Conservation (phyloP, 1,140 invertebrate genomes). For the Araneus ventricosus region DNA sequence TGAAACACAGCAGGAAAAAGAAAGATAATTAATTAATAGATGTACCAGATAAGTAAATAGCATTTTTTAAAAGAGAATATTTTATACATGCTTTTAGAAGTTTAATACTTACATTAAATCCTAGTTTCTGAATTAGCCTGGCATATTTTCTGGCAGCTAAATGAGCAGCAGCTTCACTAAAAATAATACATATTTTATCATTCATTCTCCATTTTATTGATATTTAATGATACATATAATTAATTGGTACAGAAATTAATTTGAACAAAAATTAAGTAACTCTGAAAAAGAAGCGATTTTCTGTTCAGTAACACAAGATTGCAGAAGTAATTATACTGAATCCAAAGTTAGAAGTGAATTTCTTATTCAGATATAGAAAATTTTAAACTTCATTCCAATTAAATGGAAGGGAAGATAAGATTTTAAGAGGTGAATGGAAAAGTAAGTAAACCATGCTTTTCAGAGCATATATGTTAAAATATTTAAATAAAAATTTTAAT, state of each 20-base stretch:
- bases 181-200: background rate
- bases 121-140: slow-evolving; percentile 59
- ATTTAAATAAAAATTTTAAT: too few relatives aligned
- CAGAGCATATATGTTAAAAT: too few relatives aligned
- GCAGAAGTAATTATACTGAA: too few relatives aligned
- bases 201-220: too few relatives aligned
- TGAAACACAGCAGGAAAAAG: background rate
- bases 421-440: too few relatives aligned
- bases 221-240: background rate
- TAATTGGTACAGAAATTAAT: background rate
- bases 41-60: background rate
- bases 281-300: background rate
- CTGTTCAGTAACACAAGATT: too few relatives aligned
- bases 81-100: background rate
- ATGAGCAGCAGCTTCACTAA: slow-evolving; percentile 62
- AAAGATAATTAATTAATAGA: background rate
- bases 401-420: too few relatives aligned
- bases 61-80: background rate
- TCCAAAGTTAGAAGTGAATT: too few relatives aligned
- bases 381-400: too few relatives aligned
- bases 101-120: slow-evolving; percentile 56
- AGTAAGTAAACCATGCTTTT: too few relatives aligned
- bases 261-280: background rate
- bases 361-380: too few relatives aligned
- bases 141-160: slow-evolving; percentile 68